phyloP scores from a whole-genome alignment of 2,797 vertebrate species.

The Sebastes flavidus region DNA sequence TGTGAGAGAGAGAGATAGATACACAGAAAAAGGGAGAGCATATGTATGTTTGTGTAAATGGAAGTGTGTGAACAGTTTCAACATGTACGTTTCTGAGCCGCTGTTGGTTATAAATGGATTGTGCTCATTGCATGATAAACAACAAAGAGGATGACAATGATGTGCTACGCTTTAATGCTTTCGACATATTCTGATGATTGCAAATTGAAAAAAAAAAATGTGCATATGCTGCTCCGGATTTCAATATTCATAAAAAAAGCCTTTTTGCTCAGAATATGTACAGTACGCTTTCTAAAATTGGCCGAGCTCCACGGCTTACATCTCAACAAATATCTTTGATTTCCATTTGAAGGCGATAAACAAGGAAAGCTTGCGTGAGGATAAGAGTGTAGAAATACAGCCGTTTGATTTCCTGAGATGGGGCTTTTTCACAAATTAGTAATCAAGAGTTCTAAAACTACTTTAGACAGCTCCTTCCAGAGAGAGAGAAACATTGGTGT shows the following conservation, averaged over 20 bases:
- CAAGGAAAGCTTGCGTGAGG: constrained; percentile 23
- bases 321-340: constrained; percentile 65
- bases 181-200: constrained; percentile 64
- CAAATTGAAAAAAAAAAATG: constrained; percentile 54
- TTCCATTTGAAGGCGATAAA: constrained; percentile 62
- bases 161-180: constrained; percentile 64
- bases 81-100: constrained; percentile 39
- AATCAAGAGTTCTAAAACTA: constrained; percentile 37
- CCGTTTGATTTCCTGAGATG: constrained; percentile 36
- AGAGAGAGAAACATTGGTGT: not conserved
- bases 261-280: constrained; percentile 59
- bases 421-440: constrained; percentile 50
- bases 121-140: constrained; percentile 65
- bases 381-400: constrained; percentile 30
- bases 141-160: constrained; percentile 64
- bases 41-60: constrained; percentile 34
- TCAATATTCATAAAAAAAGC: constrained; percentile 59
- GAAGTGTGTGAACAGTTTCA: constrained; percentile 41
- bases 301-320: constrained; percentile 39
- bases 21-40: not conserved
- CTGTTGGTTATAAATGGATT: constrained; percentile 64
- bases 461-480: constrained; percentile 9
- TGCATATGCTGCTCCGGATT: constrained; percentile 55
- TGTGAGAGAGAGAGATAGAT: not conserved
- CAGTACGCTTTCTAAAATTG: constrained; percentile 58